phyloP scores from a whole-genome alignment of 2,797 vertebrate genomes.

The Prionace glauca region DNA sequence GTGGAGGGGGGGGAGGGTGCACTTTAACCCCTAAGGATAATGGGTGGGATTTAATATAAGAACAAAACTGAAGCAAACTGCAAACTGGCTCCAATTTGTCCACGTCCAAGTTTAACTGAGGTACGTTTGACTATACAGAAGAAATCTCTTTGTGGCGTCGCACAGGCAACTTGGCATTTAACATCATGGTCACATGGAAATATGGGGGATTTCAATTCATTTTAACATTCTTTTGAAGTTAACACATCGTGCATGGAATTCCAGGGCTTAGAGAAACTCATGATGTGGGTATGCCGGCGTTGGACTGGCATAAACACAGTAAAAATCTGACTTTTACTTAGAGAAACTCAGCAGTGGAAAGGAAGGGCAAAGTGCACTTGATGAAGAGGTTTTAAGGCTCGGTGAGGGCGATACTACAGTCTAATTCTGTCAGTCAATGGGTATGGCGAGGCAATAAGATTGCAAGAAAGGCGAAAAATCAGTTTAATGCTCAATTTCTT shows the following conservation, averaged over 20 bases:
- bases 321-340: too few species aligned
- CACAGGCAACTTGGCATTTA: not conserved
- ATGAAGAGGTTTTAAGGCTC: not conserved
- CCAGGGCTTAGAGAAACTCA: not conserved
- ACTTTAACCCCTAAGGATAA: not conserved
- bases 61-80: not conserved
- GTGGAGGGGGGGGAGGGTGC: too few species aligned
- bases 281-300: too few species aligned
- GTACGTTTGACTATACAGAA: not conserved
- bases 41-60: not conserved
- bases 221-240: not conserved
- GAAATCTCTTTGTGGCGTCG: not conserved
- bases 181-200: not conserved
- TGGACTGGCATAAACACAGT: too few species aligned
- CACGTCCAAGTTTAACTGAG: not conserved
- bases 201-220: not conserved
- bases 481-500: too few species aligned
- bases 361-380: not conserved
- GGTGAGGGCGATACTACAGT: not conserved
- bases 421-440: too few species aligned
- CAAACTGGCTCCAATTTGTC: not conserved
- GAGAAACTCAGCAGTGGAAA: not conserved
- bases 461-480: too few species aligned
- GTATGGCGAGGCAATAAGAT: too few species aligned
- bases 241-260: not conserved